A percentile compares a stretch with the other conserved stretches of the same genome.
Conservation (phyloP, 2,888 invertebrate species). For the Micropterix aruncella region DNA sequence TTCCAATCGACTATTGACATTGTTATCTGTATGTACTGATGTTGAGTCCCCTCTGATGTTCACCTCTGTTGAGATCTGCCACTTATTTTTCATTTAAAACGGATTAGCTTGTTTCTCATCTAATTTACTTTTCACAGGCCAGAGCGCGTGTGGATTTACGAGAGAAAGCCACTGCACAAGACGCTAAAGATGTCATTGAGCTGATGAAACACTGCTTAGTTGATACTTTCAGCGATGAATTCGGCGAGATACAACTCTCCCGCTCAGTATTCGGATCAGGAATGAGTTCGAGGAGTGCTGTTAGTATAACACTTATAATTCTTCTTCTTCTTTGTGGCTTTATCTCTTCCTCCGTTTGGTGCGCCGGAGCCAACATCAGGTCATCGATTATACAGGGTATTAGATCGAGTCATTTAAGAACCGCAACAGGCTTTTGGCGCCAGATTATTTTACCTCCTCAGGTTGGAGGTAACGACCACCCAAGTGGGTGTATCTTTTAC, state of each 20-base stretch:
- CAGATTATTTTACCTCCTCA: too few species aligned
- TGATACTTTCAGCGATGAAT: slow-evolving; percentile 62
- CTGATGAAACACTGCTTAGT: slow-evolving; percentile 68
- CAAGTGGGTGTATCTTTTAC: too few species aligned
- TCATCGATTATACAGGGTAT: background rate
- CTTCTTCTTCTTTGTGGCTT: too few species aligned
- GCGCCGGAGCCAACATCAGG: background rate
- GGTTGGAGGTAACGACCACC: too few species aligned
- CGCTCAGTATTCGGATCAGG: slow-evolving; percentile 60
- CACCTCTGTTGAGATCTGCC: too few species aligned
- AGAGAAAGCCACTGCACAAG: slow-evolving; percentile 60
- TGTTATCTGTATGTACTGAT: too few species aligned
- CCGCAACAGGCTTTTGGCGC: too few species aligned
- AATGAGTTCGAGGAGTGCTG: slow-evolving; percentile 53
- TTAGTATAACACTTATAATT: slow-evolving; percentile 17
- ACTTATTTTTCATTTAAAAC: too few species aligned
- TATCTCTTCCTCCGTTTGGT: background rate
- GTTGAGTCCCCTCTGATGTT: too few species aligned
- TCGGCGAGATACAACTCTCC: slow-evolving; percentile 45
- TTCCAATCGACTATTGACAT: too few species aligned
- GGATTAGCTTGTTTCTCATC: background rate
- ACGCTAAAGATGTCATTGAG: slow-evolving; percentile 78
- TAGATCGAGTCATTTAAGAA: too few species aligned
- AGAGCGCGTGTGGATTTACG: slow-evolving; percentile 78
- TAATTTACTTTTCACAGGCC: slow-evolving; percentile 40